Conservation (phyloP, 2,888 invertebrate genomes). For the Tetranychus truncatus region DNA sequence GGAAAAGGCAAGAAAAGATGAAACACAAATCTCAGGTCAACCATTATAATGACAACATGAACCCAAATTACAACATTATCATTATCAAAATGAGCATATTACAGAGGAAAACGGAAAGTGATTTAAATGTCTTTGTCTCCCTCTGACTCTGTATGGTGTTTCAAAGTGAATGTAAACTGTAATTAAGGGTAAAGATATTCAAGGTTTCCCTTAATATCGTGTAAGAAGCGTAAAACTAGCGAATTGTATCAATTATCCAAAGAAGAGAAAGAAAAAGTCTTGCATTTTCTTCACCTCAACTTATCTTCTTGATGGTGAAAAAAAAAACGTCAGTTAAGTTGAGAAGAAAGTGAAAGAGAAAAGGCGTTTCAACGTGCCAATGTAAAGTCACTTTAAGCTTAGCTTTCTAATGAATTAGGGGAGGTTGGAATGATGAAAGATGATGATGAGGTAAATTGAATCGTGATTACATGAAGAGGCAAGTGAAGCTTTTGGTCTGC, state of each 20-base stretch:
- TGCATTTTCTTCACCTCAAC: not conserved
- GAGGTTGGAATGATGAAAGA: not conserved
- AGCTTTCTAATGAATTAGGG: not conserved
- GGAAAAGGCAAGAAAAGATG: too few relatives aligned
- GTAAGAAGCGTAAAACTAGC: not conserved
- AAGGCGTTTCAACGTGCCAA: not conserved
- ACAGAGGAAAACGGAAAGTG: too few relatives aligned
- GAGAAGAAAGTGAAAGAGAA: not conserved
- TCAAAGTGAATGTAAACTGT: not conserved
- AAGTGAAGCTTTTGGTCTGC: not conserved
- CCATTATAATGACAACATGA: too few relatives aligned
- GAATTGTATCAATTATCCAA: not conserved
- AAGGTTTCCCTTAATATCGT: not conserved
- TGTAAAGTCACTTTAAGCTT: not conserved
- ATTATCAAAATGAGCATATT: too few relatives aligned
- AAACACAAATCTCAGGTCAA: too few relatives aligned
- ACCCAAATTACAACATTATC: too few relatives aligned
- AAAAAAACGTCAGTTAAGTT: not conserved
- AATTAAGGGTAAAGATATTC: not conserved
- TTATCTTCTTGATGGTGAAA: not conserved
- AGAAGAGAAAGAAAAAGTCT: not conserved
- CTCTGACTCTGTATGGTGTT: not conserved
- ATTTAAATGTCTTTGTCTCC: too few relatives aligned
- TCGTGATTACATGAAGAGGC: not conserved
- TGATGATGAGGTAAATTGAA: not conserved